Evolutionary conservation across 2,888 invertebrate species (phyloP), one percentile per base, ranked within the genome.

Genomic region (Synanthedon myopaeformis): DNA sequence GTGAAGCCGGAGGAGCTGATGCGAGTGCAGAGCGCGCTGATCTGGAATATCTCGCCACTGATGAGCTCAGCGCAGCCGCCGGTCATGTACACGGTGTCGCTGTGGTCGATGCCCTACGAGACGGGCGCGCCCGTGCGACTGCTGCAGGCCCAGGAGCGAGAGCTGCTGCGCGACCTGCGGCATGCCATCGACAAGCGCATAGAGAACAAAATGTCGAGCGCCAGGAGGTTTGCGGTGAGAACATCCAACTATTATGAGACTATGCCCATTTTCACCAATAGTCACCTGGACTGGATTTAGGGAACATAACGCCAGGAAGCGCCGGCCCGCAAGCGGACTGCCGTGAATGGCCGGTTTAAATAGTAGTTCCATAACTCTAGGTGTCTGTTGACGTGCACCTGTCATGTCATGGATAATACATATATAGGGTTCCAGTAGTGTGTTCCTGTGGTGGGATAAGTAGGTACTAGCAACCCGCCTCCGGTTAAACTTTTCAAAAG

Each of bases 1-100:
- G 94, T 97, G 49, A 94, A 94, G 70, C 95, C 96, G 0, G 96
- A 96, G 74, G 97, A 97, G 79, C 81, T 98, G 61, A 93, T 97
- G 92, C 91, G 96, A 62, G 96, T 97, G 3, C 97, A 97, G 79
- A 95, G 96, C 63, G 96, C 96, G 11, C 89, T 98, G 53, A 96
- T 98, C 69, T 98, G 97, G 98, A 97, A 96, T 78, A 95, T 98
- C 67, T 96, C 96, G n/a, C 97, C 97, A 4, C 84, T 97, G 66
- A 96, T 98, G 94, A 96, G 96, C 59, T 96, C 96, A 51, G 93
- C 96, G 51, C 96, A 97, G 76, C 97, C 97, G 4, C 97, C 97
- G 19, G 90, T 94, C 53, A 94, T 97, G 92, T 97, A 96, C 84
- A 94, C 96, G 14, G 93, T 93, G 52, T 95, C 95, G 11, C 78